Evolutionary conservation across 2,888 invertebrate species (phyloP).

Genomic region (Salticus scenicus): DNA sequence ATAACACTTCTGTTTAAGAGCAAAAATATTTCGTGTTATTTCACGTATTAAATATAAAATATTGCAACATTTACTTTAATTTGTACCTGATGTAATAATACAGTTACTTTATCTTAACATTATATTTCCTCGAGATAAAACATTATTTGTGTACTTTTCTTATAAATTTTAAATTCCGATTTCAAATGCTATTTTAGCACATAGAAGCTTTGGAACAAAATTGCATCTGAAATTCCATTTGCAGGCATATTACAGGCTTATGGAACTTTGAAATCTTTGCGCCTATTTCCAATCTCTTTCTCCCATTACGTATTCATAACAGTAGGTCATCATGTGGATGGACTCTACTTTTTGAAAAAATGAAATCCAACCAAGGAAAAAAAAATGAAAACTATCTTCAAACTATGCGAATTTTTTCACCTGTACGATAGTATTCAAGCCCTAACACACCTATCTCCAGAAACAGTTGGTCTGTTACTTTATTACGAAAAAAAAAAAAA

Average conservation of each 20-base stretch:
- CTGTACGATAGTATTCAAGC: slow-evolving; percentile 12
- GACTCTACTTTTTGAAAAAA: neutral
- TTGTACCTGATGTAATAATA: no score
- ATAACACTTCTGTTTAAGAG: no score
- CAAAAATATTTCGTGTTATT: no score
- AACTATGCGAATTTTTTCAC: neutral
- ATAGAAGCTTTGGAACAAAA: neutral
- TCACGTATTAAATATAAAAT: no score
- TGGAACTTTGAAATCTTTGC: neutral
- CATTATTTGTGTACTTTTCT: neutral
- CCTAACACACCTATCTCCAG: slow-evolving; percentile 3
- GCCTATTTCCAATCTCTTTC: neutral
- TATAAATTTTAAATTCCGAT: neutral
- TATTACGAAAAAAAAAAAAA: neutral
- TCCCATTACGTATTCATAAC: slow-evolving; percentile 8
- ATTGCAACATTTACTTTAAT: no score
- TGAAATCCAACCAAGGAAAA: neutral
- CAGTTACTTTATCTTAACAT: no score
- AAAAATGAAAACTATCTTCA: neutral
- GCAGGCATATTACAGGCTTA: neutral
- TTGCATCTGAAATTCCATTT: neutral
- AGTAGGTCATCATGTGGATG: neutral
- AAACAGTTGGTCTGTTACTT: slow-evolving; percentile 14
- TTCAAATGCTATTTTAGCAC: neutral
- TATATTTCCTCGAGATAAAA: no score